These are phyloP conservation scores for Oasisia sp. DNA, from an alignment of 2,888 invertebrate genomes.

Conservation along the genomic window DNA sequence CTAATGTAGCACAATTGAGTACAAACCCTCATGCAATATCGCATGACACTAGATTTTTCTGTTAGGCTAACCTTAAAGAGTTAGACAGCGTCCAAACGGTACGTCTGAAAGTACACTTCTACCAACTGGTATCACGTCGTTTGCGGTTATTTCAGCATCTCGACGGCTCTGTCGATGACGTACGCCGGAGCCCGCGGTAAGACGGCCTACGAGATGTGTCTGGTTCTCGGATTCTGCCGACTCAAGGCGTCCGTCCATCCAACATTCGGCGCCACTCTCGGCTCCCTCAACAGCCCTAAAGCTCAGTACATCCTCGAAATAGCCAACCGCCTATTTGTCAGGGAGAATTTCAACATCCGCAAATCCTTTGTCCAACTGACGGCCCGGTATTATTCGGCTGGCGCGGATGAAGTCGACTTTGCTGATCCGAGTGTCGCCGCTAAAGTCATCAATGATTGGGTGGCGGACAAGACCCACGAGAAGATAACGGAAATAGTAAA, in stretches of 20 bases:
- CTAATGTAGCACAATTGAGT: no score
- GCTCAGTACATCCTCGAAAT: not conserved
- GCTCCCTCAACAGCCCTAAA: not conserved
- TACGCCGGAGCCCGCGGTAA: not conserved
- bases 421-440: constrained; percentile 59
- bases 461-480: constrained; percentile 80
- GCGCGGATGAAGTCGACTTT: constrained; percentile 39
- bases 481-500: constrained; percentile 83
- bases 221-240: not conserved
- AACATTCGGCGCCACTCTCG: not conserved
- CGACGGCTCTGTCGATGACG: not conserved
- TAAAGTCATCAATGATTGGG: constrained; percentile 81
- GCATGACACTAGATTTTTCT: no score
- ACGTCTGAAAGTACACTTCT: no score
- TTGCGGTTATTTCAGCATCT: not conserved
- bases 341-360: not conserved
- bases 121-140: not conserved
- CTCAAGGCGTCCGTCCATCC: not conserved
- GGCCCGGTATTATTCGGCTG: not conserved
- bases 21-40: no score
- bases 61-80: not conserved
- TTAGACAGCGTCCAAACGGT: no score
- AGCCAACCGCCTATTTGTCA: not conserved
- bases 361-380: not conserved
- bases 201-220: constrained; percentile 1